Conservation (phyloP, 2,797 vertebrate species). For the Enteromius trimaculatus region DNA sequence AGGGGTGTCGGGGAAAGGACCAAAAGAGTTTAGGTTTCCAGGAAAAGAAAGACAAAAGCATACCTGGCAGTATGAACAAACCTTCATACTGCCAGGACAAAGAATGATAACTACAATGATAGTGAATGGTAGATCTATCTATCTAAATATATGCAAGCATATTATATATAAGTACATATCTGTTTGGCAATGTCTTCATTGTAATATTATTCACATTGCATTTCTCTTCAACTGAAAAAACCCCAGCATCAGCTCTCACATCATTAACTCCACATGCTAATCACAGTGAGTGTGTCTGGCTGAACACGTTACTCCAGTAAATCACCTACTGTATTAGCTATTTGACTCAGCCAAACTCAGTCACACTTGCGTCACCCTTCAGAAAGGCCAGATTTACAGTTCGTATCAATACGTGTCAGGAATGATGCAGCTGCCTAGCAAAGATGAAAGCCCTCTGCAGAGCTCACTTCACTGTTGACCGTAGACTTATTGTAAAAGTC, state of each 20-base stretch:
- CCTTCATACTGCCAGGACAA: not conserved
- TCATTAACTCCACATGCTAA: slow-evolving; percentile 20
- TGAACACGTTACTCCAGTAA: not conserved
- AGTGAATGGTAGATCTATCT: not conserved
- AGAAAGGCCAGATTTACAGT: slow-evolving; percentile 15
- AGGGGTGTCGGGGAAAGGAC: slow-evolving; percentile 16
- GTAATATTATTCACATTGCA: not conserved
- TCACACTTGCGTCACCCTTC: slow-evolving; percentile 36
- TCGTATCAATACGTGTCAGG: slow-evolving; percentile 9
- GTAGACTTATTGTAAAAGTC: slow-evolving; percentile 4
- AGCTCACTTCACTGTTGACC: not conserved
- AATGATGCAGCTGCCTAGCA: not conserved
- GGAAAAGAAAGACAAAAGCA: slow-evolving; percentile 12
- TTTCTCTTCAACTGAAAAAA: not conserved
- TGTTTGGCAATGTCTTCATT: not conserved
- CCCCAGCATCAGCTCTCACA: not conserved
- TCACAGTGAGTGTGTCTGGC: not conserved
- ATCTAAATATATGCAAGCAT: not conserved
- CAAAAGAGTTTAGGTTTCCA: slow-evolving; percentile 26
- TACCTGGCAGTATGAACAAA: slow-evolving; percentile 1
- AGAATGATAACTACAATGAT: not conserved
- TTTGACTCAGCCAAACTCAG: slow-evolving; percentile 7
- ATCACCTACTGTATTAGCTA: slow-evolving; percentile 32
- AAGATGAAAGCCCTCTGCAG: not conserved
- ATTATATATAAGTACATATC: not conserved